Base-by-base conservation (phyloP, 2,888 invertebrate genomes). In the Drosophila kuntzei region DNA sequence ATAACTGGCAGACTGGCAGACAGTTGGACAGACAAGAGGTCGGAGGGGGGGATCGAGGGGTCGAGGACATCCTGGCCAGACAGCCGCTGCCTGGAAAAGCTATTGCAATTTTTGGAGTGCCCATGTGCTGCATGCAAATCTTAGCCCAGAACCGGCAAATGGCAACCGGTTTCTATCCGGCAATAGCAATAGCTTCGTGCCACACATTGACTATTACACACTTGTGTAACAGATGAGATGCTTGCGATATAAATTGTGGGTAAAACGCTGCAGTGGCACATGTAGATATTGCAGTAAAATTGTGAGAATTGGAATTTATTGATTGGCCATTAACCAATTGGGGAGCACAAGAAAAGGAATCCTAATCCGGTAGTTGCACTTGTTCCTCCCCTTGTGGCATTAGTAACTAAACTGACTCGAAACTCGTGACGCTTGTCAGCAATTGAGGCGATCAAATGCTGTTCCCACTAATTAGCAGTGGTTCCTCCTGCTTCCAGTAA, bases 241-340 rank as follows among this genome's bases (percentile, higher is more conserved):
- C 65, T 69, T 71, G 75, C 71, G 88, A 83, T 89, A 83, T 83
- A 83, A 83, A 83, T 83, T 83, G 83, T 83, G 83, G 88, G 86
- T 67, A 89, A 80, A 84, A 85, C 71, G 71, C 61, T 76, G 74
- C 76, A 86, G 73, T 72, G 80, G 76, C 84, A 79, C 84, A 86
- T 88, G 88, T 83, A 85, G 89, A 89, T 83, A 89, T 89, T 83
- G 88, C 89, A 89, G 83, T 87, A 89, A 89, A 84, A 78, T 79
- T 88, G 77, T 83, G 80, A 75, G 87, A 86, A 89, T 87, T 76
- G 87, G 78, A 90, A 89, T 89, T 91, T 90, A 90, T 90, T 90
- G 91, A 89, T 91, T 90, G 90, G 80, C 90, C 82, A 90, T 89
- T 86, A 90, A 89, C 90, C 87, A 82, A 89, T 83, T 81, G 80